phyloP scores from a whole-genome alignment of 2,797 vertebrate genomes.

The Gymnocypris eckloni region DNA sequence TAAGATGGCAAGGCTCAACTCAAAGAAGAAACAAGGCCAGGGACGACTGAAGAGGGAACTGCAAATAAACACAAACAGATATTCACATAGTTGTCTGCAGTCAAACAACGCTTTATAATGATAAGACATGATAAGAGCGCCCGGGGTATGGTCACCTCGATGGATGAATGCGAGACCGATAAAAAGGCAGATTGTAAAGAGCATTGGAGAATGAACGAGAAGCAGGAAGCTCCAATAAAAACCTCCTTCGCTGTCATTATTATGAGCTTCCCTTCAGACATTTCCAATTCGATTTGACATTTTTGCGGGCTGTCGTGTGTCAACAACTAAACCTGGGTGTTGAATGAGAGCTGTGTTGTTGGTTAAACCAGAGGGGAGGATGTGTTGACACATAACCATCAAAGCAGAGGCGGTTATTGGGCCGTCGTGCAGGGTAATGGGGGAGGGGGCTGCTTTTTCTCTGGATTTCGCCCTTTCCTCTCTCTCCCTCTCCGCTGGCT shows the following conservation, averaged over 20 bases:
- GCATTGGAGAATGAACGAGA: constrained; percentile 12
- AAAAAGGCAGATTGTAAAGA: constrained; percentile 39
- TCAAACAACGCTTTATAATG: background rate
- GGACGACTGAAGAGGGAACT: background rate
- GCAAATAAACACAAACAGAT: constrained; percentile 35
- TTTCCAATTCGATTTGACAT: constrained; percentile 46
- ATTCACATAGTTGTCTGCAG: background rate
- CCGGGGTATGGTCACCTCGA: background rate
- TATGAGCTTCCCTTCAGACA: constrained; percentile 32
- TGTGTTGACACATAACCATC: constrained; percentile 58
- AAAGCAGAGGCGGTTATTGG: constrained; percentile 59
- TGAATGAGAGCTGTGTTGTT: constrained; percentile 41
- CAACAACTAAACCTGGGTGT: constrained; percentile 35
- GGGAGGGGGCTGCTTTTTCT: constrained; percentile 30
- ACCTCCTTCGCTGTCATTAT: constrained; percentile 1
- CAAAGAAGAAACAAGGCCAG: constrained; percentile 30
- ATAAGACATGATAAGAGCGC: background rate
- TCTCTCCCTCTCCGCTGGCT: constrained; percentile 69
- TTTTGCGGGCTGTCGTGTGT: constrained; percentile 24
- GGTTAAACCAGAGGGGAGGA: constrained; percentile 36
- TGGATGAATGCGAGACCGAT: background rate
- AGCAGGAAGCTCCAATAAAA: constrained; percentile 28
- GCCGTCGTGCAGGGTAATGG: constrained; percentile 7
- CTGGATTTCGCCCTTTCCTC: constrained; percentile 52
- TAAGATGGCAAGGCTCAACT: constrained; percentile 55